Conservation (phyloP, 1,140 invertebrate genomes). For the Pararge aegeria region DNA sequence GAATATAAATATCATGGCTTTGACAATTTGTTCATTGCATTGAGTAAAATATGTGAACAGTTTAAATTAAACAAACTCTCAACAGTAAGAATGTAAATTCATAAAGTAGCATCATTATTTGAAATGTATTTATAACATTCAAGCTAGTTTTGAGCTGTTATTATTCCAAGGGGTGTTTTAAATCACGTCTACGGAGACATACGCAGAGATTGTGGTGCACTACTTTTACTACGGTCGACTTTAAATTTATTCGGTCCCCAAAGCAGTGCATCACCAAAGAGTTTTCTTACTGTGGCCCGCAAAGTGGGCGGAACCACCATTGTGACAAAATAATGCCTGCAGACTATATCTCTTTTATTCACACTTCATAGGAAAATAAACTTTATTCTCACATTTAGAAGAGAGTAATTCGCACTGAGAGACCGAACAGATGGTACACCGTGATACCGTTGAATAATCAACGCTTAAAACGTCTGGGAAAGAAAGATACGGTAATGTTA, state of each 20-base stretch:
- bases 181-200: conserved; percentile 47
- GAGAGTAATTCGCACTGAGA: conserved; percentile 37
- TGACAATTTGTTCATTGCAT: neutral
- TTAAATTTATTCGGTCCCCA: conserved; percentile 75
- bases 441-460: conserved; percentile 77
- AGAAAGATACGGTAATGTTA: conserved; percentile 78
- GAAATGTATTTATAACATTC: conserved; percentile 19
- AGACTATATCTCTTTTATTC: conserved; percentile 54
- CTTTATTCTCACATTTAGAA: conserved; percentile 42
- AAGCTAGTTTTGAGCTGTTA: conserved; percentile 28
- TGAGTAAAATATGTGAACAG: too few relatives aligned
- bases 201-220: conserved; percentile 41
- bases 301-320: conserved; percentile 72
- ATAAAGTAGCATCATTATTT: conserved; percentile 3
- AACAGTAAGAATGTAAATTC: neutral
- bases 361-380: conserved; percentile 39
- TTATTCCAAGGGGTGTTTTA: conserved; percentile 51
- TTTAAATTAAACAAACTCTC: too few relatives aligned
- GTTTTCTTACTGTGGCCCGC: conserved; percentile 49
- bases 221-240: conserved; percentile 21
- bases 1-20: too few relatives aligned
- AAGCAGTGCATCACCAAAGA: conserved; percentile 75
- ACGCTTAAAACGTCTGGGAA: conserved; percentile 78
- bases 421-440: conserved; percentile 60
- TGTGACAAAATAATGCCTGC: conserved; percentile 78